Evolutionary conservation across 2,113 vertebrate genomes (phyloP), one percentile per base, ranked within the genome.

Genomic region (Hipposideros armiger): DNA sequence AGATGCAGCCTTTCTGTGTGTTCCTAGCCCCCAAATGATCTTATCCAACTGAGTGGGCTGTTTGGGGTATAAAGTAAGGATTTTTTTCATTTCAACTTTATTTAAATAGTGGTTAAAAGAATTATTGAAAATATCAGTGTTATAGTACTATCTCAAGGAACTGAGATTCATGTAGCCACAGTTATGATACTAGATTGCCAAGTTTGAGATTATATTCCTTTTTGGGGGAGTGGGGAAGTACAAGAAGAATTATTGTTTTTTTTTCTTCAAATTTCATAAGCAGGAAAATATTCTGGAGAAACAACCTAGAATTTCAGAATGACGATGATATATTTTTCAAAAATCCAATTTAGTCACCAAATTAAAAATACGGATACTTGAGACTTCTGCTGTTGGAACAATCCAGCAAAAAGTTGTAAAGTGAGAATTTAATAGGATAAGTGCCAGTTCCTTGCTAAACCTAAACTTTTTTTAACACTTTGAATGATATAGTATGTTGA

Each of bases 61-160:
- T 69, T 91, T 74, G 82, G 69, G 19, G 80, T 77, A 67, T 2
- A 94, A 94, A 14, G 28, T 17, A 67, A 47, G 4, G 2, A 92
- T 36, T 11, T 56, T 97, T 98, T 78, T 82, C 80, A 96, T 74
- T 16, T 90, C 10, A 97, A 22, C 62, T 93, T 64, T 60, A 60
- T 60, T 26, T 72, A 92, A 95, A 52, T 60, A 56, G 20, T 30
- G 3, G 78, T 70, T 74, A 32, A 67, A 88, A 90, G 8, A 89
- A 92, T 14, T 58, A 76, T 47, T 47, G 58, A 77, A 76, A 87
- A 72, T 76, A 74, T 40, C 0, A 85, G 15, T 26, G 62, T 50
- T 76, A 47, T 1, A 84, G 56, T 87, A 94, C 80, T 24, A 97
- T 89, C 67, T 50, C 4, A 91, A 92, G 89, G 91, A 52, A 62